Evolutionary conservation across 1,140 invertebrate genomes (phyloP).

Genomic region (Lordiphosa stackelbergi): DNA sequence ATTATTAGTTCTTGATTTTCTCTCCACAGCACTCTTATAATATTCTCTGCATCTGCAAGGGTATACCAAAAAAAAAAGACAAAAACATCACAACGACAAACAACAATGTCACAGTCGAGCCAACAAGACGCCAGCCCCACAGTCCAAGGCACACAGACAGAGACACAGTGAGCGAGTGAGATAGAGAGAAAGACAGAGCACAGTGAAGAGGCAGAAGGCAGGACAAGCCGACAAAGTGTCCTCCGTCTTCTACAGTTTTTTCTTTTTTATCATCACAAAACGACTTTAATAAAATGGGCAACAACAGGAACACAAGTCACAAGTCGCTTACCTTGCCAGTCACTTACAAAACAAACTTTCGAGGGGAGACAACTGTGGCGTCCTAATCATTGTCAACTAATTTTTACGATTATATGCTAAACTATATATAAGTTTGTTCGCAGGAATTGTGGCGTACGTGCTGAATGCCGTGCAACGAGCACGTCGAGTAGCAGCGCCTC

Average conservation of each 20-base stretch:
- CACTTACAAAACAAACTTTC: conserved; percentile 30
- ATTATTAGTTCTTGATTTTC: too few relatives aligned
- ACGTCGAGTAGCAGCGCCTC: conserved; percentile 84
- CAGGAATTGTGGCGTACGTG: conserved; percentile 85
- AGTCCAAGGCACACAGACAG: background rate
- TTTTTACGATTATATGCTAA: conserved; percentile 47
- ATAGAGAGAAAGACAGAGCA: conserved; percentile 21
- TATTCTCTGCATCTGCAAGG: background rate
- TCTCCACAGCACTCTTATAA: too few relatives aligned
- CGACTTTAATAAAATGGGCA: conserved; percentile 10
- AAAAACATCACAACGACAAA: conserved; percentile 28
- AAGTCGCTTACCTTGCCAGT: conserved; percentile 63
- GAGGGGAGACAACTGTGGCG: background rate
- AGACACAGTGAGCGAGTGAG: conserved; percentile 17
- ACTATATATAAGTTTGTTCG: conserved; percentile 88
- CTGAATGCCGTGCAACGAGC: conserved; percentile 82
- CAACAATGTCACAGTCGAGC: conserved; percentile 43
- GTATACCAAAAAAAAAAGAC: conserved; percentile 6
- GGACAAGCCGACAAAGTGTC: conserved; percentile 20
- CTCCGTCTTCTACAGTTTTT: background rate
- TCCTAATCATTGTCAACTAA: conserved; percentile 33
- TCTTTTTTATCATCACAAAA: conserved; percentile 9
- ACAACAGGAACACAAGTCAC: conserved; percentile 29
- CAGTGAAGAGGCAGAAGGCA: conserved; percentile 14
- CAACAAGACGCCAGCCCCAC: conserved; percentile 22